Base-by-base conservation (phyloP, 1,140 invertebrate species). In the Penaeus vannamei region DNA sequence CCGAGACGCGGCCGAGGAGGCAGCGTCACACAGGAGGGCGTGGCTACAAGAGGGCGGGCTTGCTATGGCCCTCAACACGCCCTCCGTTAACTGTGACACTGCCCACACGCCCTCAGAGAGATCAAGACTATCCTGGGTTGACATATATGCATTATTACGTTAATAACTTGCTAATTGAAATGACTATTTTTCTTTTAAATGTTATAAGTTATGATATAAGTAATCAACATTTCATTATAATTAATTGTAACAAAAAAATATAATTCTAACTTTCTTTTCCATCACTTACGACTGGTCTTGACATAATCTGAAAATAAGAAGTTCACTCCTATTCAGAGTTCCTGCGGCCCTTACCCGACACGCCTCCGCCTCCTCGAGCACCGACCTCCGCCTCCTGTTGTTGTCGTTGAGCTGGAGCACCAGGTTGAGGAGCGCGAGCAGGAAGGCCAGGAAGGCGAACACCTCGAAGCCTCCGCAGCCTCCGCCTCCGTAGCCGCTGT, bases 361-460 rank as follows among this genome's bases (percentile, higher is more conserved):
- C 59, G 22, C 32, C 59, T 22, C 4, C 10, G 61, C 79, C 36
- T 17, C 60, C 46, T 23, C 88, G 59, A 4, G 5, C 46, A 12
- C 42, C 80, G 60, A 59, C 66, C 85, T 61, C 46, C 89, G 59
- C 29, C 84, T 5, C 81, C 87, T 17, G 23, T 23, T 20, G 22
- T 64, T 46, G 23, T 17, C 64, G 59, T 90, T 86, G 1, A 90
- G 84, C 20, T 90, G 80, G 42, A 91, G 80, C 26, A 91, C 53
- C 7, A 91, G 86, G 72, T 91, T 87, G 12, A 91, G 72, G 46
- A 91, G 82, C 64, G 90, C 90, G 46, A 91, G 42, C 10, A 91
- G 72, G 60, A 91, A 91, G 32, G 90, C 90, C 20, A 91, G 83
- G 82, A 91, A 91, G 26, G 79, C 90, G 62, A 91, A 91, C 53